Base-by-base conservation (phyloP, 2,797 vertebrate genomes). In the Alectoris magna region DNA sequence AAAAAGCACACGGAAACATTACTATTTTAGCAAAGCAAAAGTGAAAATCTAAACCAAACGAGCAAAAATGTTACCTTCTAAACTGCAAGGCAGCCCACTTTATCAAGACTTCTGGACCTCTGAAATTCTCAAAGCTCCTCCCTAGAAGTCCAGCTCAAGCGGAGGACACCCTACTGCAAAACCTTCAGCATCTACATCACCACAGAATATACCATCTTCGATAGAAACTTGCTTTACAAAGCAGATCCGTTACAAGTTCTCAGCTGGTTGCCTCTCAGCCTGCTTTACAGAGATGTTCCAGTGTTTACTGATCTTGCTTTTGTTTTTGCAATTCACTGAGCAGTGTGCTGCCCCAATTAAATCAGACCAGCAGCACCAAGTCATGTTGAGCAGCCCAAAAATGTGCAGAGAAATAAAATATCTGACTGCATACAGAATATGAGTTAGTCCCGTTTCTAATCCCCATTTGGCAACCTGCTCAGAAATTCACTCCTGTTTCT, bases 401-500 rank as follows among this genome's bases (percentile, higher is more conserved):
- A 46, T 0, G 2, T 18, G 31, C 39, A 69, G 39, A 44, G 44
- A 53, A 74, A 76, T 53, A 41, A 76, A 76, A 60, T 10, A 7
- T 1, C 14, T 78, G 22, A 13, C 7, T 29, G 23, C 68, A 58
- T 6, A 14, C 67, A 64, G 34, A 79, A 55, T 3, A 71, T 0
- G 1, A 88, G 17, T 73, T 29, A 75, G n/a, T 34, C 41, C 56
- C 73, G 9, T 41, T 88, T 38, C 18, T 44, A 63, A 76, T 23
- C 73, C 74, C 23, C 31, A 18, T 31, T 39, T 86, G 73, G 41
- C 58, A 88, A 11, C 23, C 21, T 36, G 48, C 26, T 62, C 0
- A 1, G 84, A 67, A 80, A 36, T 24, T 10, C 53, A 10, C 36
- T 62, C 3, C 4, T 1, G 0, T 7, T 63, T 46, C 66, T 36